These are phyloP conservation scores for Cephonodes hylas DNA, from an alignment of 2,888 invertebrate genomes.

Conservation along the genomic window DNA sequence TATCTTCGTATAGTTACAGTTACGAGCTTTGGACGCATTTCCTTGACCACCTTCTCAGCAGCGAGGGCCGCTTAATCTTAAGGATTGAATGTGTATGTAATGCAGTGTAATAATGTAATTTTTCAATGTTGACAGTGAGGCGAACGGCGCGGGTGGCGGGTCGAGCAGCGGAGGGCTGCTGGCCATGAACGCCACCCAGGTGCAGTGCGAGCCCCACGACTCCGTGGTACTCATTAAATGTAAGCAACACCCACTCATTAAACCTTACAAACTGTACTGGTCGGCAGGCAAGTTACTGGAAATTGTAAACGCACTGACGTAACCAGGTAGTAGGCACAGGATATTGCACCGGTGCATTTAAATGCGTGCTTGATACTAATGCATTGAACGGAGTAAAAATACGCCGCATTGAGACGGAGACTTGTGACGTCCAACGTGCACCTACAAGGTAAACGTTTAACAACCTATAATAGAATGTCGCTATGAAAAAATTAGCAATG, in stretches of 20 bases:
- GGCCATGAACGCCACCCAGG: conserved; percentile 82
- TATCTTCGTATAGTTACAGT: no score
- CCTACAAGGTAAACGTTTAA: neutral
- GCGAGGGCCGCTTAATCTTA: neutral
- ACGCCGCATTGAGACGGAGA: neutral
- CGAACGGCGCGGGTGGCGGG: conserved; percentile 77
- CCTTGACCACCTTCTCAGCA: neutral
- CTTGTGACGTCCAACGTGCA: neutral
- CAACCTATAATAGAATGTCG: neutral
- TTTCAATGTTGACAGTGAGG: conserved; percentile 55
- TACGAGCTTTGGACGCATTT: no score
- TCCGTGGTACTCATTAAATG: conserved; percentile 88
- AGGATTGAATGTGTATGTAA: no score
- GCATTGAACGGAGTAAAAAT: neutral
- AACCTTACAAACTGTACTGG: neutral
- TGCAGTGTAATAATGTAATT: neutral
- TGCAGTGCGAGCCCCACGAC: conserved; percentile 86
- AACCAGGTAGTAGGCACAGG: conserved; percentile 1
- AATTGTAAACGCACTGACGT: conserved; percentile 12
- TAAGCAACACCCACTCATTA: conserved; percentile 72
- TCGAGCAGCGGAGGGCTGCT: conserved; percentile 76
- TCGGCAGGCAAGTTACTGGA: neutral
- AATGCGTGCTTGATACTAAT: neutral
- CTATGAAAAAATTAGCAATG: neutral
- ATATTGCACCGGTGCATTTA: conserved; percentile 8